Conservation (phyloP, 2,797 vertebrate genomes). For the Typhlichthys subterraneus region DNA sequence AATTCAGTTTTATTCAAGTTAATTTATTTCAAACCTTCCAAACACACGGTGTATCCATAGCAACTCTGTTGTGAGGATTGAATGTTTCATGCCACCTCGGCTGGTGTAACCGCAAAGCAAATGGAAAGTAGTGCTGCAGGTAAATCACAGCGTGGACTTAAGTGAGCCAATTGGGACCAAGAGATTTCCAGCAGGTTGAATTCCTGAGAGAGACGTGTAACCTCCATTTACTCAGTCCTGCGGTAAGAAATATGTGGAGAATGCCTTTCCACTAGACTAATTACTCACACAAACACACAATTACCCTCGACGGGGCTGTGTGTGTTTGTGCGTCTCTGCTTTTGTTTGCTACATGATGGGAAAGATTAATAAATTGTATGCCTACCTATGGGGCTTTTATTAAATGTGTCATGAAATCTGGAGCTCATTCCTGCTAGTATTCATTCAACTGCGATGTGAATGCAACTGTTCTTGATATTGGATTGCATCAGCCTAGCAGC, state of each 20-base stretch:
- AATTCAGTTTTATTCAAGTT: background rate
- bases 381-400: background rate
- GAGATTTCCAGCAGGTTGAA: no score
- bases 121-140: background rate
- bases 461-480: slow-evolving; percentile 23
- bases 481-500: slow-evolving; percentile 29
- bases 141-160: background rate
- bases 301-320: slow-evolving; percentile 5
- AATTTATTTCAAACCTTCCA: background rate
- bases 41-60: slow-evolving; percentile 17
- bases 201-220: background rate
- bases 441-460: slow-evolving; percentile 21
- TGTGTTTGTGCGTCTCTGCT: slow-evolving; percentile 1
- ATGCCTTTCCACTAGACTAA: slow-evolving; percentile 10
- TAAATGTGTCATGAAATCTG: background rate
- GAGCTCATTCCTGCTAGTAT: slow-evolving; percentile 7
- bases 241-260: slow-evolving; percentile 19
- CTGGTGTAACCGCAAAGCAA: background rate
- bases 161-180: background rate
- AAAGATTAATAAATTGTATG: slow-evolving; percentile 4
- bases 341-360: background rate
- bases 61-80: background rate
- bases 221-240: slow-evolving; percentile 3
- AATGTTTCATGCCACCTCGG: slow-evolving; percentile 19
- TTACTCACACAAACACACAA: slow-evolving; percentile 20